Percentiles rank a stretch among this genome's conserved stretches.
These are phyloP conservation scores for Pomatostomus ruficeps DNA, from an alignment of 2,113 vertebrate genomes.

Conservation along the genomic window DNA sequence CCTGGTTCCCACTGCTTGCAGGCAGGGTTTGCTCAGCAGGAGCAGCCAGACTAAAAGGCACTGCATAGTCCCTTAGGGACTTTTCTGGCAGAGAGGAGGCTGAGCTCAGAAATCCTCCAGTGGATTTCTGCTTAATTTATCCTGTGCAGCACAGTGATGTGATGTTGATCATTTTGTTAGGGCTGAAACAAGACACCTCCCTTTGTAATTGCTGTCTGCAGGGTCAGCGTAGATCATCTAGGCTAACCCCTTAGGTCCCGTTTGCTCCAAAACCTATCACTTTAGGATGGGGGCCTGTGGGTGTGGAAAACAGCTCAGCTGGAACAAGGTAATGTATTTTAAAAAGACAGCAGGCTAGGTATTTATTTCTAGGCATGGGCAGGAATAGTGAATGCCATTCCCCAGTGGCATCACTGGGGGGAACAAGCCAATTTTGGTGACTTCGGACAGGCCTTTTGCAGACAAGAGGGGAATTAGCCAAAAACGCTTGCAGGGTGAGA, in stretches of 20 bases:
- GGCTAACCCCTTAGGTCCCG: not conserved
- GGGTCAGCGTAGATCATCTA: not conserved
- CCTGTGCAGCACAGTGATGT: not conserved
- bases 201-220: not conserved
- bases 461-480: not conserved
- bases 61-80: not conserved
- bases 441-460: not conserved
- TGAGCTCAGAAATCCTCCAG: not conserved
- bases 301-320: not conserved
- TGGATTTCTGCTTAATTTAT: conserved; percentile 14
- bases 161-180: not conserved
- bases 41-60: not conserved
- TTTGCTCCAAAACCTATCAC: not conserved
- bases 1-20: not conserved
- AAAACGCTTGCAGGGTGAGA: not conserved
- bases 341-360: not conserved
- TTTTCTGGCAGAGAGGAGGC: not conserved
- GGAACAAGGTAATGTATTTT: not conserved
- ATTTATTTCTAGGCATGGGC: not conserved
- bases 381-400: not conserved
- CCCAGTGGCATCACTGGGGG: not conserved
- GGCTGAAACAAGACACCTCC: not conserved
- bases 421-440: not conserved
- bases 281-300: not conserved
- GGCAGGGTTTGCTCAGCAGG: not conserved